Conservation (phyloP, 2,797 vertebrate genomes). For the Silurus aristotelis region DNA sequence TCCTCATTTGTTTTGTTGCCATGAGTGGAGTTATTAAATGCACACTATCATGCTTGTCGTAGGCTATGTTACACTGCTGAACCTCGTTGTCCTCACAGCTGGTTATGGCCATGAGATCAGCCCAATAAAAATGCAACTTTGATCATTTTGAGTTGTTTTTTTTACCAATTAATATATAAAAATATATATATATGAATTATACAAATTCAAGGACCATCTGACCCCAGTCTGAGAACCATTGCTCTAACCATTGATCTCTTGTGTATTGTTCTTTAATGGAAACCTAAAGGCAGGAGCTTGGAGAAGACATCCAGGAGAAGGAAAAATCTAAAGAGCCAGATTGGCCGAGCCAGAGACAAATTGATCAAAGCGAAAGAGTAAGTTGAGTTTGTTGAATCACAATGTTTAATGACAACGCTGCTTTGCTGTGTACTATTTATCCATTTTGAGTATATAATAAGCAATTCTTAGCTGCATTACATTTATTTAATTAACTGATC, state of each 20-base stretch:
- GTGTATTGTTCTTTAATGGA: conserved; percentile 5
- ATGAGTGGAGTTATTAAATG: neutral
- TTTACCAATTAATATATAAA: neutral
- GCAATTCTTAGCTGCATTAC: neutral
- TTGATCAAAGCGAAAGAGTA: conserved; percentile 75
- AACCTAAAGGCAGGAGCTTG: conserved; percentile 67
- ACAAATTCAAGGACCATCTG: neutral
- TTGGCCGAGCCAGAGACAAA: conserved; percentile 67
- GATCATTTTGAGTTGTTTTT: neutral
- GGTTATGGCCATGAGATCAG: neutral
- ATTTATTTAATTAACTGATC: neutral
- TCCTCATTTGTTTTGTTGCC: neutral
- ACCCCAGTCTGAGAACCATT: neutral
- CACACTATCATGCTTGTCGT: neutral
- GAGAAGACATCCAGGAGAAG: conserved; percentile 58
- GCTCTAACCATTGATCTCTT: neutral
- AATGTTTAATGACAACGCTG: neutral
- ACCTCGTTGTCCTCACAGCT: neutral
- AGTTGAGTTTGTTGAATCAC: conserved; percentile 8
- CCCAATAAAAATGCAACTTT: neutral
- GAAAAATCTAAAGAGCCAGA: conserved; percentile 61
- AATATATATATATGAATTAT: neutral
- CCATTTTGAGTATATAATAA: neutral
- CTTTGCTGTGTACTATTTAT: neutral
- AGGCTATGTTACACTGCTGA: neutral